Conservation (phyloP, 2,797 vertebrate genomes). For the Myotis pilosus region DNA sequence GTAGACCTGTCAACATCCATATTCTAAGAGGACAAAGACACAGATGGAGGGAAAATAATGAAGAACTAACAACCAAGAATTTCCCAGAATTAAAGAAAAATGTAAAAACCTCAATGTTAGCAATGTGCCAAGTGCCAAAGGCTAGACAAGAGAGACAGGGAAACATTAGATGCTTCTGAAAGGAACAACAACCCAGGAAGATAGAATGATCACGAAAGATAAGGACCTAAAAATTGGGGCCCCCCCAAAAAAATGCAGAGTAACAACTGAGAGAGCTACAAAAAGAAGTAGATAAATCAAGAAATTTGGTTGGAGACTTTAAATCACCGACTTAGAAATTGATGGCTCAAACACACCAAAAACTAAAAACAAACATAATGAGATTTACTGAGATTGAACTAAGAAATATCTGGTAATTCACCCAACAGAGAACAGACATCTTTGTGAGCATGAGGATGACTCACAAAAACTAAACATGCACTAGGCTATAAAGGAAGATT, state of each 20-base stretch:
- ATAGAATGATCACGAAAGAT: background rate
- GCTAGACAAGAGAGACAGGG: background rate
- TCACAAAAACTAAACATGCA: background rate
- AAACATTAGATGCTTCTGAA: background rate
- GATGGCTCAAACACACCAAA: background rate
- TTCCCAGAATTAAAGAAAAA: background rate
- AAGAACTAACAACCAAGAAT: background rate
- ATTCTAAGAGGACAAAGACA: background rate
- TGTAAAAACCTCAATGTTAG: background rate
- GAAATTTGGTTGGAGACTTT: background rate
- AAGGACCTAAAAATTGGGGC: background rate
- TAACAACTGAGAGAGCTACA: background rate
- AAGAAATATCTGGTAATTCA: background rate
- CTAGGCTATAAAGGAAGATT: background rate
- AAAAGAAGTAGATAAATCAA: background rate
- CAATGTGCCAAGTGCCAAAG: background rate
- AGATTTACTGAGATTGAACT: conserved; percentile 9
- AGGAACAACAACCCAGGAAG: conserved; percentile 4
- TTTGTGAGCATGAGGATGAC: background rate
- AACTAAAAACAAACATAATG: background rate
- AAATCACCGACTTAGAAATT: background rate
- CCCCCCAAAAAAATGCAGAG: background rate
- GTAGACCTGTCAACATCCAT: background rate
- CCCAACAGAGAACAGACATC: background rate
- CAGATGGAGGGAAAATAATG: background rate